These are phyloP conservation scores for Stenichneumon culpator DNA, from an alignment of 2,888 invertebrate species.

Conservation along the genomic window DNA sequence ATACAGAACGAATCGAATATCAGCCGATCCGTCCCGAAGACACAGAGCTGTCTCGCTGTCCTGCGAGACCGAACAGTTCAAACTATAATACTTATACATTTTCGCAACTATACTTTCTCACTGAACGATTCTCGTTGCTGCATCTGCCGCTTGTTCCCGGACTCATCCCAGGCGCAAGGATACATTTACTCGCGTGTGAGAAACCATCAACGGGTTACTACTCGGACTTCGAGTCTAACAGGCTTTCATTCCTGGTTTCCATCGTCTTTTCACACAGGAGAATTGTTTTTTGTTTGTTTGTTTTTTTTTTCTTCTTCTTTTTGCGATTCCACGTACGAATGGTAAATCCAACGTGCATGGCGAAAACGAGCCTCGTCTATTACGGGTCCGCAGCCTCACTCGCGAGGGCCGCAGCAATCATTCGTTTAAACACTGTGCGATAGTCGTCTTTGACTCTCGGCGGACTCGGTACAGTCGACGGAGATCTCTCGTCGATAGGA, in stretches of 20 bases:
- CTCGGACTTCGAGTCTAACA: background rate
- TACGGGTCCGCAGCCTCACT: background rate
- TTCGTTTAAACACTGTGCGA: constrained; percentile 15
- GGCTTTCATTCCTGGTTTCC: background rate
- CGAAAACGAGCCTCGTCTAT: constrained; percentile 1
- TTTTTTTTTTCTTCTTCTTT: background rate
- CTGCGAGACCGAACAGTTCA: background rate
- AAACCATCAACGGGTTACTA: background rate
- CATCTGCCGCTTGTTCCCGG: background rate
- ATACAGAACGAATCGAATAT: constrained; percentile 29
- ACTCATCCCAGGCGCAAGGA: background rate
- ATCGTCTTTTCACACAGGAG: constrained; percentile 2
- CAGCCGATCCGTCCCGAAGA: background rate
- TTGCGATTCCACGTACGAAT: background rate
- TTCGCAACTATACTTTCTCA: background rate
- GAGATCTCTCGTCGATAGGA: background rate
- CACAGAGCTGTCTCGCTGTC: background rate
- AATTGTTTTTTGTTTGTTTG: background rate
- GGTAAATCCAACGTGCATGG: background rate
- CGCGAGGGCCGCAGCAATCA: constrained; percentile 7
- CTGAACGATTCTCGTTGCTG: background rate
- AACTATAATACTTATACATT: background rate
- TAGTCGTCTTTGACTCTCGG: constrained; percentile 14
- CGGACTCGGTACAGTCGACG: constrained; percentile 5
- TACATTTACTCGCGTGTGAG: background rate